Conservation (phyloP, 2,113 vertebrate genomes). For the Podarcis cretensis region DNA sequence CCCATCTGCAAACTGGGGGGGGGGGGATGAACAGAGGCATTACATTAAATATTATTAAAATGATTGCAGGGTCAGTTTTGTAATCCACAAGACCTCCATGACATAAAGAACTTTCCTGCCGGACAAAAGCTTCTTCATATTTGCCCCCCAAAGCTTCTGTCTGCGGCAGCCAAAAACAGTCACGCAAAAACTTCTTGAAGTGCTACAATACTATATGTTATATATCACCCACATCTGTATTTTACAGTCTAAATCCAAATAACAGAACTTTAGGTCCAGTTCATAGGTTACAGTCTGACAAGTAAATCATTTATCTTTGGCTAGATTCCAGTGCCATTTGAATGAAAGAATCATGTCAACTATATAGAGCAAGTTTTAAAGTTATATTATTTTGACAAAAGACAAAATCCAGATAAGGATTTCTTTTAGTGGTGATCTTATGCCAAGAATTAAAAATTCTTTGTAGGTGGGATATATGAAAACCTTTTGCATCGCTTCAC, state of each 20-base stretch:
- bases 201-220: not conserved
- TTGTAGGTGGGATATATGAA: not conserved
- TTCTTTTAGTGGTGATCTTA: too few relatives aligned
- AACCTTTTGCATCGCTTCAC: not conserved
- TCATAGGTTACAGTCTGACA: not conserved
- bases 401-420: too few relatives aligned
- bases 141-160: not conserved
- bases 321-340: not conserved
- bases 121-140: not conserved
- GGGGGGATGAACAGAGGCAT: not conserved
- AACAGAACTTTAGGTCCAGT: not conserved
- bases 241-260: not conserved
- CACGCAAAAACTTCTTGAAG: not conserved
- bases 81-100: too few relatives aligned
- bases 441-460: too few relatives aligned
- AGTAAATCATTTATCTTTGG: not conserved
- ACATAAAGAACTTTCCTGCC: not conserved
- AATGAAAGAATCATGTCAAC: not conserved
- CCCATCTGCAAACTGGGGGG: slow-evolving; percentile 89
- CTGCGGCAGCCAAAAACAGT: not conserved
- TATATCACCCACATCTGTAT: not conserved
- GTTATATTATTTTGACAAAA: too few relatives aligned
- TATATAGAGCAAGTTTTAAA: not conserved
- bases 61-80: not conserved
- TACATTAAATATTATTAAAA: too few relatives aligned